Evolutionary conservation across 2,888 invertebrate genomes (phyloP).

Genomic region (Leptogaster cylindrica): DNA sequence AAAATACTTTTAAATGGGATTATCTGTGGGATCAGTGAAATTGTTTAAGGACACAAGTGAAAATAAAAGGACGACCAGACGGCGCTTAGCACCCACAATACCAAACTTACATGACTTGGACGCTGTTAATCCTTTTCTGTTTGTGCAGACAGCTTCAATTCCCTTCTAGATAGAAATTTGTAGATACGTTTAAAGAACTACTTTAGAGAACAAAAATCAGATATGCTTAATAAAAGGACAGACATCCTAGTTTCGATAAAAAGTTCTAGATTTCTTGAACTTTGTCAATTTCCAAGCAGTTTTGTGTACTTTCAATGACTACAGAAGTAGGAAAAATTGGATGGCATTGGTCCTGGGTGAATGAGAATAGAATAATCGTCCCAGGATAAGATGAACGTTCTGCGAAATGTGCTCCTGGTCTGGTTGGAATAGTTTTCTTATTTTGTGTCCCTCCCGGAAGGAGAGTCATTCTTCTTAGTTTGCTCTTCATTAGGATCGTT

Average conservation of each 20-base stretch:
- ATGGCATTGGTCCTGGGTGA: not conserved
- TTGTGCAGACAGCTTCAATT: no score
- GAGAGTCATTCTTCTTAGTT: slow-evolving; percentile 28
- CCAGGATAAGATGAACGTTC: slow-evolving; percentile 22
- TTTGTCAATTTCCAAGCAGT: not conserved
- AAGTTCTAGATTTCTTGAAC: slow-evolving; percentile 2
- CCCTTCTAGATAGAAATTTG: no score
- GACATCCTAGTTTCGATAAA: not conserved
- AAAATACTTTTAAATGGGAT: not conserved
- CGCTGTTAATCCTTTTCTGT: no score
- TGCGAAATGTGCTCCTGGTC: slow-evolving; percentile 15
- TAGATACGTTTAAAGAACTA: no score
- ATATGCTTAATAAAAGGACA: slow-evolving; percentile 28
- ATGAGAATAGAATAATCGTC: slow-evolving; percentile 10
- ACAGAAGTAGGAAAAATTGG: slow-evolving; percentile 6
- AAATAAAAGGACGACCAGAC: no score
- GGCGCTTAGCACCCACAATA: no score
- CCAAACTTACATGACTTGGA: no score
- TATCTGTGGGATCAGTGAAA: not conserved
- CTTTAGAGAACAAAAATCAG: not conserved
- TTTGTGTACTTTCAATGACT: not conserved
- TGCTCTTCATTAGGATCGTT: slow-evolving; percentile 33
- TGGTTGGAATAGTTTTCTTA: slow-evolving; percentile 11
- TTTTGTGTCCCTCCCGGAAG: slow-evolving; percentile 3
- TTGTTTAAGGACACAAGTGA: not conserved